These are phyloP conservation scores for Myiagra hebetior DNA, from an alignment of 2,113 vertebrate genomes.

Conservation along the genomic window DNA sequence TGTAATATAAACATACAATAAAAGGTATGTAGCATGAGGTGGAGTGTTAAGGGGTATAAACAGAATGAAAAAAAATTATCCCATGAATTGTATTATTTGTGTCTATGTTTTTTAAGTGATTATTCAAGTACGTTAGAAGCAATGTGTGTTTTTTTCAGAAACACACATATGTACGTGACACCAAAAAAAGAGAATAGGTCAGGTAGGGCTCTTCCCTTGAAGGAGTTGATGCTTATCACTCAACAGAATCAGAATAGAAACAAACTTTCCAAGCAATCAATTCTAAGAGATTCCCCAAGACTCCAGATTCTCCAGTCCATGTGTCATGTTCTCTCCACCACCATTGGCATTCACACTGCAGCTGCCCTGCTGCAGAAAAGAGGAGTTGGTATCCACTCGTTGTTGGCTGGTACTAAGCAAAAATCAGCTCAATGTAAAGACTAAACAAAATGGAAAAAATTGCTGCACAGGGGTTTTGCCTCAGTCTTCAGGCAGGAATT, in stretches of 20 bases:
- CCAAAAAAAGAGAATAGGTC: neutral
- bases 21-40: neutral
- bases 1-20: neutral
- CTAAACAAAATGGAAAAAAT: neutral
- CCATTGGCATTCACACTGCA: neutral
- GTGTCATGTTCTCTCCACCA: neutral
- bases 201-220: neutral
- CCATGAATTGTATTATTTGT: neutral
- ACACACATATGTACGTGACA: fast-evolving
- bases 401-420: neutral
- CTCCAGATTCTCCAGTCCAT: neutral
- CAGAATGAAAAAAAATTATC: neutral
- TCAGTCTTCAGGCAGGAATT: neutral
- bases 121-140: neutral
- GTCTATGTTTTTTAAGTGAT: fast-evolving
- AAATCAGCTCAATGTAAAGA: neutral
- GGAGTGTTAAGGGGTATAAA: neutral
- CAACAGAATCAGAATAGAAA: neutral
- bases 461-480: neutral
- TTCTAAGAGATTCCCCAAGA: neutral
- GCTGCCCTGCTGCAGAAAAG: neutral
- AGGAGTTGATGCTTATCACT: neutral
- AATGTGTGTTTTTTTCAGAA: neutral
- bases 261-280: neutral
- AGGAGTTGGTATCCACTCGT: neutral